phyloP scores from a whole-genome alignment of 2,797 vertebrate genomes.

The Scleropages formosus region DNA sequence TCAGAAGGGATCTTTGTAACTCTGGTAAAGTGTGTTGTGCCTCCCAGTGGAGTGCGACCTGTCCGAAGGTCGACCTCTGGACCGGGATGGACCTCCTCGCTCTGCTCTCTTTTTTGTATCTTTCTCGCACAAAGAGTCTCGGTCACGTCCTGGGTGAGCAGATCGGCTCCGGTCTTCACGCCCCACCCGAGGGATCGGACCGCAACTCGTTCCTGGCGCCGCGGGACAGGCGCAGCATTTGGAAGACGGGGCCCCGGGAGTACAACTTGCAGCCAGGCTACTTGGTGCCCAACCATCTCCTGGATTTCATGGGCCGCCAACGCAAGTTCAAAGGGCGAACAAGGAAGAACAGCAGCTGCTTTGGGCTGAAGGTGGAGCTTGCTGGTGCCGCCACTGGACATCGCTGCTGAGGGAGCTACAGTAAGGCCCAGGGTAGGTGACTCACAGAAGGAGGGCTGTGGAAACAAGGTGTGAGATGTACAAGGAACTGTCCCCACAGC shows the following conservation, averaged over 20 bases:
- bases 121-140: neutral
- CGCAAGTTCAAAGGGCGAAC: constrained; percentile 56
- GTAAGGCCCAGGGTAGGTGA: neutral
- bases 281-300: neutral
- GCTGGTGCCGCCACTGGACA: neutral
- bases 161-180: neutral
- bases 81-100: no score
- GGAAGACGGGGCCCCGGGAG: no score
- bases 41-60: neutral
- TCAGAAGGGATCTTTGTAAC: neutral
- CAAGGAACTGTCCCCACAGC: neutral
- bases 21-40: neutral
- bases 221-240: neutral
- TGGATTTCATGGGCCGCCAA: constrained; percentile 58
- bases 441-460: neutral
- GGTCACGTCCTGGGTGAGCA: neutral
- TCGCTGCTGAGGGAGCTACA: neutral
- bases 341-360: constrained; percentile 36
- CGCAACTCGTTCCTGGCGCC: neutral
- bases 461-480: neutral
- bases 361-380: no score
- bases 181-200: neutral
- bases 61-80: no score
- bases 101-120: neutral
- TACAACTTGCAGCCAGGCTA: neutral